A percentile compares a stretch with the other conserved stretches of the same genome.
phyloP scores from a whole-genome alignment of 2,797 vertebrate genomes.

The Gobionotothen gibberifrons region DNA sequence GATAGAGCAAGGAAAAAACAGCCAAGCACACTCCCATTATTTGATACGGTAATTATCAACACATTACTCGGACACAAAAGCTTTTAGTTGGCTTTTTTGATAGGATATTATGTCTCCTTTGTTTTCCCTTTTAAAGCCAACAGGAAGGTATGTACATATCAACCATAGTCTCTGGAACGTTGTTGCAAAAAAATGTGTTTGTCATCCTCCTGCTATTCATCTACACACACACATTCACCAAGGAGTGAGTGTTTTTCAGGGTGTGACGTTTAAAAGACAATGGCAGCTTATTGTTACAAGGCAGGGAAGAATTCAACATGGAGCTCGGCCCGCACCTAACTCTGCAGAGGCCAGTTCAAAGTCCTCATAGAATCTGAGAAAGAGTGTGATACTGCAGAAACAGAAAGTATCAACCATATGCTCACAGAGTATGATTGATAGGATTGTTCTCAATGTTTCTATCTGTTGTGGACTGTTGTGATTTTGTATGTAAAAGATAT shows the following conservation, averaged over 20 bases:
- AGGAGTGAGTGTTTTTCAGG: conserved; percentile 64
- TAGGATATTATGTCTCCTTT: conserved; percentile 13
- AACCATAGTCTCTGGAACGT: conserved; percentile 16
- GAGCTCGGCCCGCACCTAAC: conserved; percentile 9
- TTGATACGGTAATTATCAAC: conserved; percentile 26
- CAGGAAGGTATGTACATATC: conserved; percentile 22
- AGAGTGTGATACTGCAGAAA: background rate
- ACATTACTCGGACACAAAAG: conserved; percentile 1
- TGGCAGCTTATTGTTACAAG: conserved; percentile 77
- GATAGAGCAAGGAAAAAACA: conserved; percentile 6
- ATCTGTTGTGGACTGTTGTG: background rate
- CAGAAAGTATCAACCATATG: background rate
- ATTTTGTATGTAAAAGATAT: no score
- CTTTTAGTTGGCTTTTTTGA: conserved; percentile 3
- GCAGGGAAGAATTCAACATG: conserved; percentile 56
- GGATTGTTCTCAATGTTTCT: no score
- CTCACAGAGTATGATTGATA: background rate
- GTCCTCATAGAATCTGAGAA: background rate
- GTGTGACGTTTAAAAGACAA: conserved; percentile 73
- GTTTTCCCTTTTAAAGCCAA: conserved; percentile 15
- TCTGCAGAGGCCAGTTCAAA: conserved; percentile 20
- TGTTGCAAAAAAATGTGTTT: conserved; percentile 28
- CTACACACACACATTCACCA: conserved; percentile 8
- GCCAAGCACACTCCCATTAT: background rate
- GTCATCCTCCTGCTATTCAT: conserved; percentile 32